Evolutionary conservation across 2,797 vertebrate genomes (phyloP), one percentile per base, ranked within the genome.

Genomic region (Sebastes matsubarae): DNA sequence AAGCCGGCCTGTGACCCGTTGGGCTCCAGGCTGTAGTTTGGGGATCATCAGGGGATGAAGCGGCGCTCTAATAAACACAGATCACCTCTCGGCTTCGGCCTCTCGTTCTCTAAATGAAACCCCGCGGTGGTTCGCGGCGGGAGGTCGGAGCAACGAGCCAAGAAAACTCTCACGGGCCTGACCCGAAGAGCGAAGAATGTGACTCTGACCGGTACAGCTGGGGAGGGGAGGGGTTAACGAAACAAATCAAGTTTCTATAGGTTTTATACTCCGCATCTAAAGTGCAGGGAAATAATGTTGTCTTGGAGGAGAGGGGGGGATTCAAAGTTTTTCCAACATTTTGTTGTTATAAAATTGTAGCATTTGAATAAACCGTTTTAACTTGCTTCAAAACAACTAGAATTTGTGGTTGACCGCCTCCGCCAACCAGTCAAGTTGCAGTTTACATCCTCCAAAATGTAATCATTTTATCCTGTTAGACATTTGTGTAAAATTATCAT

Each of bases 61-160:
- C 6, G 6, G 6, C 12, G 65, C 76, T 77, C 52, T 70, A 27
- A 84, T 46, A 65, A 84, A 81, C 81, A 57, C 8, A 36, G 74
- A 88, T 85, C 86, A 24, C 79, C 73, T 68, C 4, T 60, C 30
- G 1, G 82, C 60, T 3, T 11, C 24, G 32, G 78, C 73, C 67
- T 79, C 74, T 76, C 64, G 24, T 29, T 42, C 84, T 86, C 63
- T 24, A 32, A 79, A 74, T 4, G 64, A 79, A 88, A 46, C 69
- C 85, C 75, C 0, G 79, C 55, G 0, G 88, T 1, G 68, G 72
- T 11, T 18, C 50, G 5, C 84, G 24, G 85, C 52, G 2, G 67
- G 86, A 70, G 67, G 58, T n/a, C 10, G 42, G 9, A 29, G 68
- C 70, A 1, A n/a, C 18, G 16, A 20, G 89, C 81, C 73, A 69